A percentile compares a stretch with the other conserved stretches of the same genome.
These are phyloP conservation scores for Drosophila eohydei DNA, from an alignment of 2,888 invertebrate genomes.

Conservation along the genomic window DNA sequence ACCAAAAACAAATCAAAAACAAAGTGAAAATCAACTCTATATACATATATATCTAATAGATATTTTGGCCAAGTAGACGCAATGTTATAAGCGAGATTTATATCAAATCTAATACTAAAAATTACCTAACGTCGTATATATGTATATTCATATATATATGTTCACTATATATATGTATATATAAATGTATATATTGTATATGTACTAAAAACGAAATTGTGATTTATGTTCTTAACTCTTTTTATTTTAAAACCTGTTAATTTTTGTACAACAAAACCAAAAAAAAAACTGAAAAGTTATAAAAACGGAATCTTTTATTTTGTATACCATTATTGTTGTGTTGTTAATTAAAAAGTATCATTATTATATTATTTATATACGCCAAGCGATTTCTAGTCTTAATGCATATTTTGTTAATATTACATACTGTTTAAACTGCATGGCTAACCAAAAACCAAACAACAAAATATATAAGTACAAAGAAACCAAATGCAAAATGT, in stretches of 20 bases:
- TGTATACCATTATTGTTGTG: constrained; percentile 41
- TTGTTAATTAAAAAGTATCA: constrained; percentile 40
- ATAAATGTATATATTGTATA: constrained; percentile 43
- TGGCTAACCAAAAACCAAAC: constrained; percentile 56
- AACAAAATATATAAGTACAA: constrained; percentile 50
- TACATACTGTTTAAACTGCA: constrained; percentile 61
- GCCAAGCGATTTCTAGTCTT: constrained; percentile 49
- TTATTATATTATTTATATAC: constrained; percentile 32
- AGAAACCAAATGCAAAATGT: constrained; percentile 45
- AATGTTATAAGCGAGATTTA: constrained; percentile 48
- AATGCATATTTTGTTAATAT: constrained; percentile 45
- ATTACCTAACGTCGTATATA: constrained; percentile 21
- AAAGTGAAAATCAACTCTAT: constrained; percentile 22
- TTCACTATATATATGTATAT: constrained; percentile 24
- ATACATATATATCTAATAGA: constrained; percentile 20
- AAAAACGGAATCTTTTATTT: constrained; percentile 36
- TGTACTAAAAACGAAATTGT: constrained; percentile 52
- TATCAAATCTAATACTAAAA: constrained; percentile 26
- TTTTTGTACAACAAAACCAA: constrained; percentile 33
- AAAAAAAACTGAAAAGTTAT: constrained; percentile 4
- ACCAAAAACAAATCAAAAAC: constrained; percentile 39
- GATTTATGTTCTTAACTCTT: constrained; percentile 48
- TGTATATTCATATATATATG: constrained; percentile 5
- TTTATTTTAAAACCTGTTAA: constrained; percentile 39
- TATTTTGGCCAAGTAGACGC: constrained; percentile 47